Base-by-base conservation (phyloP, 2,888 invertebrate genomes). In the Hoplodrina ambigua region DNA sequence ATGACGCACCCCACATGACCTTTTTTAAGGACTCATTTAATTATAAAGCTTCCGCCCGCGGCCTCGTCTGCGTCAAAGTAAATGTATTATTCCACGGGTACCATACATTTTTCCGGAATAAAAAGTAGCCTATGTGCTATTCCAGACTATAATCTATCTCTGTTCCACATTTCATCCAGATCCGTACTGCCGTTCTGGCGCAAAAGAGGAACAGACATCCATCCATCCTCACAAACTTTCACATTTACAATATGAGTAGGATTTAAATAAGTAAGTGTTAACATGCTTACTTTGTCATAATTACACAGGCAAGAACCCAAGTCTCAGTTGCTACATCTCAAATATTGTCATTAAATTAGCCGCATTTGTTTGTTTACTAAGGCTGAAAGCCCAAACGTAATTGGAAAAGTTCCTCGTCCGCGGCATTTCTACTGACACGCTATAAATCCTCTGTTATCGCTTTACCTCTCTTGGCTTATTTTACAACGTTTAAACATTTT, bases 381-480 rank as follows among this genome's bases (percentile, higher is more conserved):
- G 17, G n/a, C 44, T 11, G n/a, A 37, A 75, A 69, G 15, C 37
- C 37, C 19, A 37, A 69, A 52, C 30, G 4, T 54, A 74, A 58
- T 44, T 52, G 41, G 57, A 37, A 57, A 50, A 61, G 54, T 55
- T 25, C 19, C 17, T n/a, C 46, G 33, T 6, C 30, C 19, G 6
- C 7, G 57, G 25, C 46, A 41, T 63, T 65, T 58, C 46, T 19
- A 30, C 19, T 33, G 7, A 55, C 53, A 72, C 19, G 30, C 33
- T 19, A 62, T 67, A 79, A 75, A 75, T 73, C 52, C 10, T 62
- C 13, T 49, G 50, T 66, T 73, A 79, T 76, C 62, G 54, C 59
- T 73, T n/a, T 49, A 41, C 44, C 53, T 58, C 59, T 59, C 58
- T 33, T 20, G 1, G 2, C 25, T 19, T 68, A 72, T 58, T 75